Conservation (phyloP, 2,113 vertebrate genomes). For the Ondatra zibethicus region DNA sequence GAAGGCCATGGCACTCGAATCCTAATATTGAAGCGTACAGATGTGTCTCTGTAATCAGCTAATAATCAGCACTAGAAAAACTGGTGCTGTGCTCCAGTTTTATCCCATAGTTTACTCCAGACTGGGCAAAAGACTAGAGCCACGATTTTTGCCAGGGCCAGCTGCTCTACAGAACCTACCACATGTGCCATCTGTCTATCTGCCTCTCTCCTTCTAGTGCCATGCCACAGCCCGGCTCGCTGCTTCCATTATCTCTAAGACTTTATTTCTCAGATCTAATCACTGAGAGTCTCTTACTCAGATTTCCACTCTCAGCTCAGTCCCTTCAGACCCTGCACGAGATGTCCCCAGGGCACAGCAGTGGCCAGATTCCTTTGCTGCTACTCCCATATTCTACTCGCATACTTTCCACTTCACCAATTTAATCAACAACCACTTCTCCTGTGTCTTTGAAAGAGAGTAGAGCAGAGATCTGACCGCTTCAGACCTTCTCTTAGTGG, state of each 20-base stretch:
- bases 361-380: neutral
- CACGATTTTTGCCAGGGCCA: no score
- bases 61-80: neutral
- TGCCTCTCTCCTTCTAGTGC: neutral
- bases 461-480: neutral
- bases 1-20: neutral
- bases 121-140: neutral
- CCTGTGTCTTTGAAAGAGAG: neutral
- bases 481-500: neutral
- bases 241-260: neutral
- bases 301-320: neutral
- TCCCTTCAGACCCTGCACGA: neutral
- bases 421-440: neutral
- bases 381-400: neutral
- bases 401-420: neutral
- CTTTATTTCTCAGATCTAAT: neutral
- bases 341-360: neutral
- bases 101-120: no score
- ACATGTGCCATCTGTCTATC: fast-evolving
- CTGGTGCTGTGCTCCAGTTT: neutral
- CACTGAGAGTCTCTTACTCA: neutral
- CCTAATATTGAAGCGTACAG: neutral
- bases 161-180: neutral
- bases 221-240: neutral
- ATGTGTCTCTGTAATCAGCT: neutral